Conservation (phyloP, 2,888 invertebrate species). For the Tryphoninae sp. region DNA sequence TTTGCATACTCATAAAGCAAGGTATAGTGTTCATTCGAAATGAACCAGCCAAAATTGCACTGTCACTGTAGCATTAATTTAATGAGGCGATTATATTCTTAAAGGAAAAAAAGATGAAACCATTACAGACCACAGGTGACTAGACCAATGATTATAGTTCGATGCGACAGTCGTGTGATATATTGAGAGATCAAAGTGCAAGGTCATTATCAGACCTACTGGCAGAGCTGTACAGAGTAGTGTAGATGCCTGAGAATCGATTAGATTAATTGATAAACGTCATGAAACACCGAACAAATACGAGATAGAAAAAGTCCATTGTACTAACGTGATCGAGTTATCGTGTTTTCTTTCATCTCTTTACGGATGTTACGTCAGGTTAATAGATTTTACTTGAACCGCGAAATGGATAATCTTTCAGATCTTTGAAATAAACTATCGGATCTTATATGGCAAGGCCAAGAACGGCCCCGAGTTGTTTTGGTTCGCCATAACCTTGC, state of each 20-base stretch:
- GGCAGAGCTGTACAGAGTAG: constrained; percentile 39
- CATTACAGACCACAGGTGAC: constrained; percentile 46
- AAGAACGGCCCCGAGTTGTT: constrained; percentile 62
- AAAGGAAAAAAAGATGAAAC: constrained; percentile 15
- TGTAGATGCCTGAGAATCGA: constrained; percentile 50
- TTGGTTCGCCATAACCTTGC: constrained; percentile 67
- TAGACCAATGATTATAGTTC: constrained; percentile 58
- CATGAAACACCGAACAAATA: constrained; percentile 25
- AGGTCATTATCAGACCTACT: constrained; percentile 61
- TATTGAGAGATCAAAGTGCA: constrained; percentile 63
- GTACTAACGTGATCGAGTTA: constrained; percentile 61
- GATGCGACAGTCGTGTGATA: constrained; percentile 52
- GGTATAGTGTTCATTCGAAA: neutral
- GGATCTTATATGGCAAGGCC: constrained; percentile 62
- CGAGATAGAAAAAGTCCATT: constrained; percentile 5
- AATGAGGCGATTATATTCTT: constrained; percentile 39
- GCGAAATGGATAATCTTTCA: constrained; percentile 10
- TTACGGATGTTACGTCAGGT: constrained; percentile 3
- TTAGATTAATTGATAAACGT: constrained; percentile 64
- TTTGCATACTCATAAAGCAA: neutral
- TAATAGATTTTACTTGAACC: neutral
- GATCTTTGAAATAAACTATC: constrained; percentile 50
- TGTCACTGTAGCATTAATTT: constrained; percentile 45
- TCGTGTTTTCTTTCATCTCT: constrained; percentile 29
- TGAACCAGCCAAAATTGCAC: constrained; percentile 2